These are phyloP conservation scores for Tricholaema leucomelas DNA, from an alignment of 2,113 vertebrate species.

Conservation along the genomic window DNA sequence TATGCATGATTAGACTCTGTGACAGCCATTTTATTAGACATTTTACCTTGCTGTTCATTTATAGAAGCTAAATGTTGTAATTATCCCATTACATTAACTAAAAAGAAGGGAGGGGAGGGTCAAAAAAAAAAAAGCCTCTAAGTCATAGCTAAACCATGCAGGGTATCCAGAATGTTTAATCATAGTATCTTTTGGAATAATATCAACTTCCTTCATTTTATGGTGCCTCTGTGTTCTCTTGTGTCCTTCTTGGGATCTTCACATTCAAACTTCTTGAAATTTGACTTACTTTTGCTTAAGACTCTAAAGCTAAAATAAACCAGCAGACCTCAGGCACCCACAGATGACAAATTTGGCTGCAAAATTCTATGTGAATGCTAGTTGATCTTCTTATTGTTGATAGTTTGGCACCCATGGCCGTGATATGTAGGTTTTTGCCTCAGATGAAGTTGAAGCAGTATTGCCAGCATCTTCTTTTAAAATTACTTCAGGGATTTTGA, in stretches of 20 bases:
- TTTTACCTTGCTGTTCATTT: conserved; percentile 15
- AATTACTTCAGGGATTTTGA: background rate
- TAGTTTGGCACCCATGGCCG: background rate
- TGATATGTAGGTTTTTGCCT: background rate
- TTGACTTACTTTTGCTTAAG: background rate
- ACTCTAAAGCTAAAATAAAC: background rate
- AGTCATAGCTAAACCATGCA: background rate
- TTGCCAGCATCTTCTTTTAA: background rate
- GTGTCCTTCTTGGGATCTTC: background rate
- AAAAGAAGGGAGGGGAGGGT: background rate
- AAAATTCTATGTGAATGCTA: background rate
- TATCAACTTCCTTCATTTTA: background rate
- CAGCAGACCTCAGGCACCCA: background rate
- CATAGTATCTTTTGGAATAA: background rate
- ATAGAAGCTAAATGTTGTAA: conserved; percentile 38
- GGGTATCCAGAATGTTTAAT: background rate
- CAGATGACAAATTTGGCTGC: background rate
- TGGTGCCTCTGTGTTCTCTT: background rate
- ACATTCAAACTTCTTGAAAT: background rate
- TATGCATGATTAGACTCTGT: conserved; percentile 31
- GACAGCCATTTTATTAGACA: conserved; percentile 25
- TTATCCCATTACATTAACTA: conserved; percentile 21
- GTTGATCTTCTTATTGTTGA: background rate
- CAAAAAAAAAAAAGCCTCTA: background rate
- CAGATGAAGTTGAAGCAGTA: background rate